Evolutionary conservation across 1,140 invertebrate species (phyloP).

Genomic region (Antheraea pernyi): DNA sequence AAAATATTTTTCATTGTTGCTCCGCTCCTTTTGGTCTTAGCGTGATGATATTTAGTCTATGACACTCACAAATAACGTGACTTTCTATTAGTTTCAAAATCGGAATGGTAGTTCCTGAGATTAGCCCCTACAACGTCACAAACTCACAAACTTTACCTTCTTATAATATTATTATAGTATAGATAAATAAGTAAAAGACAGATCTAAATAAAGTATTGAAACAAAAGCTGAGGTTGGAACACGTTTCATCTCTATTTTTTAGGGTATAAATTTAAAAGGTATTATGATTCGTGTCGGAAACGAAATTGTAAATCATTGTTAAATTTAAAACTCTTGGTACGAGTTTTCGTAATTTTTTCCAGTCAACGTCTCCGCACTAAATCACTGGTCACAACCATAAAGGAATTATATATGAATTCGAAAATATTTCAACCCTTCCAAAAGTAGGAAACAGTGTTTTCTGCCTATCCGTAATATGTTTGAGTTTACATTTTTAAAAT

Average conservation of each 20-base stretch:
- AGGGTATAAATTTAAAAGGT: not conserved
- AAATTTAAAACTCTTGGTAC: not conserved
- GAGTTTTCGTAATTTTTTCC: not conserved
- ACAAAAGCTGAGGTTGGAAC: too few relatives aligned
- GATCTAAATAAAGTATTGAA: too few relatives aligned
- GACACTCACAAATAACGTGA: too few relatives aligned
- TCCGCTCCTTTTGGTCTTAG: too few relatives aligned
- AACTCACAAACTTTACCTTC: too few relatives aligned
- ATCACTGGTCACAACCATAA: not conserved
- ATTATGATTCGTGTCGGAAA: not conserved
- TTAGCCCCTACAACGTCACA: too few relatives aligned
- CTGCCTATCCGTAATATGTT: not conserved
- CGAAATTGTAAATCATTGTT: not conserved
- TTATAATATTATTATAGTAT: too few relatives aligned
- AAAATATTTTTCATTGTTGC: too few relatives aligned
- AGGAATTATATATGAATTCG: conserved; percentile 12
- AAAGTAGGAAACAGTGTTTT: not conserved
- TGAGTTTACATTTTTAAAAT: not conserved
- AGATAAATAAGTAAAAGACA: too few relatives aligned
- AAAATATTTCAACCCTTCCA: not conserved
- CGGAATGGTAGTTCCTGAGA: too few relatives aligned
- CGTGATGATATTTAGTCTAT: too few relatives aligned
- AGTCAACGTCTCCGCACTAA: not conserved
- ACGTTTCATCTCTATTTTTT: not conserved
- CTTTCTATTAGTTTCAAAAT: too few relatives aligned